phyloP scores from a whole-genome alignment of 1,140 invertebrate genomes.

The Tetragnatha versicolor region DNA sequence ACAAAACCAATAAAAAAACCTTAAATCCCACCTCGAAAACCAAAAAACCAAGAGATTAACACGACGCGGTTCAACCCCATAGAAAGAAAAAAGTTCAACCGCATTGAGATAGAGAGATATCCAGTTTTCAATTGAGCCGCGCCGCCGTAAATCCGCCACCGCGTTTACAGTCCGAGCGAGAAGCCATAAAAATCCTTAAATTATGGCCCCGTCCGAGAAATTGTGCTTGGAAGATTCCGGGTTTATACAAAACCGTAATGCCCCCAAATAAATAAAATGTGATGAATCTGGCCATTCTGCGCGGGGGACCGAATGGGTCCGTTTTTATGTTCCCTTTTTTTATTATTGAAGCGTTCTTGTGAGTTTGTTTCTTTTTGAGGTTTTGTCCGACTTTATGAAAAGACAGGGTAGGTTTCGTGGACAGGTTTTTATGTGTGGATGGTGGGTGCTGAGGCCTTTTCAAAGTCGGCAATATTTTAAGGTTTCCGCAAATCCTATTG shows the following conservation, averaged over 20 bases:
- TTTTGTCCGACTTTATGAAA: conserved; percentile 18
- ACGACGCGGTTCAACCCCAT: too few species aligned
- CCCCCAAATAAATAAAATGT: conserved; percentile 34
- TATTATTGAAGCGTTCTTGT: neutral
- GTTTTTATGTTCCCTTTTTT: conserved; percentile 2
- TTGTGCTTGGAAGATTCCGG: neutral
- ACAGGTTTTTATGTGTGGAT: too few species aligned
- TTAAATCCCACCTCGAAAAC: too few species aligned
- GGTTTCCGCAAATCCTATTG: too few species aligned
- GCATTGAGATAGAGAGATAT: too few species aligned
- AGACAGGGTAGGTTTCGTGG: too few species aligned
- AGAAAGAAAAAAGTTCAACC: too few species aligned
- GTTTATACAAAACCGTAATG: conserved; percentile 31
- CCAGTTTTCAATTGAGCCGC: conserved; percentile 9
- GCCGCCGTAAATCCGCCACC: conserved; percentile 4
- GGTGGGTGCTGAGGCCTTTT: too few species aligned
- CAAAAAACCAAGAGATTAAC: too few species aligned
- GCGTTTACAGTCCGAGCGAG: conserved; percentile 23
- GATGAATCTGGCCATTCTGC: conserved; percentile 32
- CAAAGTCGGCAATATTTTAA: too few species aligned
- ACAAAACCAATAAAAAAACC: too few species aligned
- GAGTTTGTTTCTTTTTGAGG: neutral
- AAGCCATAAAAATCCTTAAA: conserved; percentile 38
- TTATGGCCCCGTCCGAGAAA: conserved; percentile 23
- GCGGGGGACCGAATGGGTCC: too few species aligned